A percentile compares a stretch with the other conserved stretches of the same genome.
These are phyloP conservation scores for Molanna angustata DNA, from an alignment of 2,888 invertebrate genomes.

Conservation along the genomic window DNA sequence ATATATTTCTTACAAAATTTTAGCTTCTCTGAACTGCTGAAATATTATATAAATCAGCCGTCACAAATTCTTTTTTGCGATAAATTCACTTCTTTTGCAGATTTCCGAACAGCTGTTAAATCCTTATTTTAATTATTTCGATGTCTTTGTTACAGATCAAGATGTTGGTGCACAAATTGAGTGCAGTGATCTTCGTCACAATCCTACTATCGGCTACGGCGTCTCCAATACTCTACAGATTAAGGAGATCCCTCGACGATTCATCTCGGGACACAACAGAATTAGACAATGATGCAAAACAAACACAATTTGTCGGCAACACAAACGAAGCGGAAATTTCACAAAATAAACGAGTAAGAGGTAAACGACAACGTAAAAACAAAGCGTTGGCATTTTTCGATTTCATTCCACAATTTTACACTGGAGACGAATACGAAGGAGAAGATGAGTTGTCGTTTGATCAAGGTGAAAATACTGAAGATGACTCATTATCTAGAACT, in stretches of 20 bases:
- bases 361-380: conserved; percentile 39
- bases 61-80: no score
- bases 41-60: no score
- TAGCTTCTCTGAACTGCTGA: no score
- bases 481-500: conserved; percentile 54
- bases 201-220: conserved; percentile 21
- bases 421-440: conserved; percentile 48
- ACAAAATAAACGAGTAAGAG: conserved; percentile 33
- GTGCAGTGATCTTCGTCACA: conserved; percentile 14
- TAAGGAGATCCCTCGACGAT: conserved; percentile 25
- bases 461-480: conserved; percentile 52
- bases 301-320: neutral
- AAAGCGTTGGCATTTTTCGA: conserved; percentile 55
- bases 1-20: no score
- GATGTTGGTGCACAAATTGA: conserved; percentile 13
- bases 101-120: no score
- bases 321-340: neutral
- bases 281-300: neutral
- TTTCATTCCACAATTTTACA: conserved; percentile 51
- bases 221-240: conserved; percentile 21
- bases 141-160: conserved; percentile 28
- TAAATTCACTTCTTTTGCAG: no score
- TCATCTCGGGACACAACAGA: conserved; percentile 5
- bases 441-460: conserved; percentile 52
- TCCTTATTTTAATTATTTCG: no score